Conservation (phyloP, 2,113 vertebrate species). For the Anarhynchus alexandrinus region DNA sequence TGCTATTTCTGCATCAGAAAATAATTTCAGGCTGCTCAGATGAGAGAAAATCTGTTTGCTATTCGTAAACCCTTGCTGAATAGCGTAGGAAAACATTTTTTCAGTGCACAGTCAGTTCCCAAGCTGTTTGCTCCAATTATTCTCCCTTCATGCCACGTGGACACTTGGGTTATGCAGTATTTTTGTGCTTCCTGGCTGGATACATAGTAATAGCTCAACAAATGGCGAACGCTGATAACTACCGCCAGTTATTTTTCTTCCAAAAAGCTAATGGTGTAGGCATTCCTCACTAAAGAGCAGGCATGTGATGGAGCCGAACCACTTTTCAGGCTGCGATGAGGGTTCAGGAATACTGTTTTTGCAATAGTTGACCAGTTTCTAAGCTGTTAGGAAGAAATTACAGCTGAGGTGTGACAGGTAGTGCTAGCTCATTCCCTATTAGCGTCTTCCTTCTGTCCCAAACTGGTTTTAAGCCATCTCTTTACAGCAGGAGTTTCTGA, state of each 20-base stretch:
- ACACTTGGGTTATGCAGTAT: neutral
- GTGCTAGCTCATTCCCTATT: neutral
- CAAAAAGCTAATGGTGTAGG: neutral
- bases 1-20: neutral
- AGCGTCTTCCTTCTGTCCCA: neutral
- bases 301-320: neutral
- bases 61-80: neutral
- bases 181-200: neutral
- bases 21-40: neutral
- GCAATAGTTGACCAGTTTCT: neutral
- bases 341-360: neutral
- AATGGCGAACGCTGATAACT: neutral
- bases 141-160: neutral
- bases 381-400: neutral
- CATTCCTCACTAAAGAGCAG: neutral
- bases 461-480: neutral
- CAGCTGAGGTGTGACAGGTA: neutral
- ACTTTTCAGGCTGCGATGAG: neutral
- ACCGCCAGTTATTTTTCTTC: neutral
- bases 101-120: neutral
- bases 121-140: slow-evolving; percentile 17
- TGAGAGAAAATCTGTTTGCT: slow-evolving; percentile 27
- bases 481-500: neutral
- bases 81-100: slow-evolving; percentile 13
- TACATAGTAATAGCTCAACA: neutral